A percentile compares a stretch with the other conserved stretches of the same genome.
Conservation (phyloP, 1,140 invertebrate species). For the Bombus affinis region DNA sequence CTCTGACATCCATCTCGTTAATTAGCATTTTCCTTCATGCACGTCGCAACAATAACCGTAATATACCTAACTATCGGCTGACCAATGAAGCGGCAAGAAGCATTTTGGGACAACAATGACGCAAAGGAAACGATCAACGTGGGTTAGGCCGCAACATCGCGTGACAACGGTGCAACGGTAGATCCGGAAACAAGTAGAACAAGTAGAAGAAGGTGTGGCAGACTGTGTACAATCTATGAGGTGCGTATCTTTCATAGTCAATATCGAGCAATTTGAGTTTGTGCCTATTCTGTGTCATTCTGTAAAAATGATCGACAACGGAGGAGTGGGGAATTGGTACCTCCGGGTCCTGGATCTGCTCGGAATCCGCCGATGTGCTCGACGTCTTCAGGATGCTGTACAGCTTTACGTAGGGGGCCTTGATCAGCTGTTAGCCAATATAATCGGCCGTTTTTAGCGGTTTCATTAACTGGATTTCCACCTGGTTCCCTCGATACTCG, state of each 20-base stretch:
- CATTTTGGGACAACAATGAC: background rate
- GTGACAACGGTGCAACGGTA: conserved; percentile 48
- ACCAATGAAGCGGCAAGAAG: conserved; percentile 42
- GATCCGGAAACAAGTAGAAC: conserved; percentile 27
- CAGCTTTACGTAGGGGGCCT: conserved; percentile 97
- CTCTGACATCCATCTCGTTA: too few species aligned
- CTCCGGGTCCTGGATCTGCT: conserved; percentile 84
- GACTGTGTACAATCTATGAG: conserved; percentile 41
- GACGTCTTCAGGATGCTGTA: conserved; percentile 97
- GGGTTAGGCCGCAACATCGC: conserved; percentile 50
- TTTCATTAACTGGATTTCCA: conserved; percentile 25
- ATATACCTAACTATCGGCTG: background rate
- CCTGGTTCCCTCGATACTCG: conserved; percentile 48
- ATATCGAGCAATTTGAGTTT: conserved; percentile 61
- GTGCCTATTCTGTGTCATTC: too few species aligned
- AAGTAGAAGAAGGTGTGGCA: conserved; percentile 39
- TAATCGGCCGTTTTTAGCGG: conserved; percentile 63
- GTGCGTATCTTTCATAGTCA: conserved; percentile 52
- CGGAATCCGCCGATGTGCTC: conserved; percentile 91
- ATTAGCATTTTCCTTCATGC: background rate
- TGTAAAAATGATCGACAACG: conserved; percentile 44
- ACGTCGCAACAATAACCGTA: background rate
- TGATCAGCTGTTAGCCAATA: conserved; percentile 90
- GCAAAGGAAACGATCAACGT: conserved; percentile 16
- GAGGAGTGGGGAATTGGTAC: conserved; percentile 69